These are phyloP conservation scores for Picathartes gymnocephalus DNA, from an alignment of 2,113 vertebrate species.

Conservation along the genomic window DNA sequence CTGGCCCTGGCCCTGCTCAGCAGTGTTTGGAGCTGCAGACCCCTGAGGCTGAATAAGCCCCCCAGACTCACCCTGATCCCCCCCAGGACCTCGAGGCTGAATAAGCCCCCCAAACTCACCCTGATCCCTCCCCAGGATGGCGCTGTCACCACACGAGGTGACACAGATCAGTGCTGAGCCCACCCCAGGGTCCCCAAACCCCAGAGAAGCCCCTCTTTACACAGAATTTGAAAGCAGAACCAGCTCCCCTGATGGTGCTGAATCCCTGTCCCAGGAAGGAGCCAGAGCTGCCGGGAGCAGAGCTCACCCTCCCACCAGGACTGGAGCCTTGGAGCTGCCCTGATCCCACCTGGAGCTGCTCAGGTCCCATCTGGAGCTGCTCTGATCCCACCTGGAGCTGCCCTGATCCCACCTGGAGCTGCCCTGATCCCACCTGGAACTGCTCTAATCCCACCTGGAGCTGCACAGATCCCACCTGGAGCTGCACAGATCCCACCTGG, in stretches of 20 bases:
- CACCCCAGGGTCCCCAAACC: rapidly evolving
- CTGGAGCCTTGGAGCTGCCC: background rate
- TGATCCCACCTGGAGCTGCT: background rate
- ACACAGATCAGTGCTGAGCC: rapidly evolving
- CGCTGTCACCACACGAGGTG: background rate
- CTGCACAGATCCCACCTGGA: background rate
- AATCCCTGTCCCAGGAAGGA: background rate
- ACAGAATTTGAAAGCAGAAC: rapidly evolving
- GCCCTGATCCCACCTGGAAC: too few relatives aligned
- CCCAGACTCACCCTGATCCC: background rate
- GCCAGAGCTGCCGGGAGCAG: background rate
- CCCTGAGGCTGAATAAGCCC: background rate
- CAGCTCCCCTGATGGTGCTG: rapidly evolving
- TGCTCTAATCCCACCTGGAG: background rate
- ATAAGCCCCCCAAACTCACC: background rate
- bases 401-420: too few relatives aligned
- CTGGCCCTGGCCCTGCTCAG: background rate
- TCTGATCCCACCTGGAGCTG: background rate
- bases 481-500: background rate
- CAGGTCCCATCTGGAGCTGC: background rate
- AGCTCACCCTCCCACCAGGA: background rate
- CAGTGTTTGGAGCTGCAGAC: background rate
- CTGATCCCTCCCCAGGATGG: too few relatives aligned
- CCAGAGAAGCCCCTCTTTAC: rapidly evolving
- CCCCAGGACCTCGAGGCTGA: too few relatives aligned